Percentiles rank a stretch among this genome's conserved stretches.
phyloP scores from a whole-genome alignment of 2,113 vertebrate genomes.

The Amphilophus citrinellus region DNA sequence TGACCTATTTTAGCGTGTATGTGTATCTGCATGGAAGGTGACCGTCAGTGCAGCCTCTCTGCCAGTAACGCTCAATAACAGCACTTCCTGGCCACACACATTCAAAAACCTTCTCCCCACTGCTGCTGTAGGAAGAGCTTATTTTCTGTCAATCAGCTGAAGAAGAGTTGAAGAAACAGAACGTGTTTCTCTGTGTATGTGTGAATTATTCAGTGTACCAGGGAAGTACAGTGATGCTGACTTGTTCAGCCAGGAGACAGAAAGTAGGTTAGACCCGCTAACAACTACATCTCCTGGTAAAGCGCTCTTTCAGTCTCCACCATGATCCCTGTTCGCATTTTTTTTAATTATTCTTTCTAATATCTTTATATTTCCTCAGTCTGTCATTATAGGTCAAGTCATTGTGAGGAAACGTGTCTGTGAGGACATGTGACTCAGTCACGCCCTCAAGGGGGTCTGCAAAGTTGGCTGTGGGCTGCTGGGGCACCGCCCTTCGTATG shows the following conservation, averaged over 20 bases:
- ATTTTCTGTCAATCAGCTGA: constrained; percentile 56
- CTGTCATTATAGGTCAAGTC: constrained; percentile 47
- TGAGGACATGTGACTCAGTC: constrained; percentile 50
- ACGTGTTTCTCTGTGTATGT: constrained; percentile 36
- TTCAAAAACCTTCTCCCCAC: background rate
- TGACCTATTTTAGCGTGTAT: constrained; percentile 73
- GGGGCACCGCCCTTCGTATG: constrained; percentile 57
- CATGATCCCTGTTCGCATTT: background rate
- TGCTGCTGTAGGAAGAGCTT: constrained; percentile 47
- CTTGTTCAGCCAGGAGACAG: constrained; percentile 71
- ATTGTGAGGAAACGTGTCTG: constrained; percentile 56
- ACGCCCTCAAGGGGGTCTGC: constrained; percentile 57
- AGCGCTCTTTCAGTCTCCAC: background rate
- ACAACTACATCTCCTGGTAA: constrained; percentile 18
- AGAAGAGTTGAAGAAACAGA: constrained; percentile 27
- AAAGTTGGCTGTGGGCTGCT: constrained; percentile 17
- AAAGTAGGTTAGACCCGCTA: constrained; percentile 74
- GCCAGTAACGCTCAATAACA: constrained; percentile 22
- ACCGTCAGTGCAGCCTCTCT: constrained; percentile 51
- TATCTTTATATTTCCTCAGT: background rate
- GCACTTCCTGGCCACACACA: constrained; percentile 53
- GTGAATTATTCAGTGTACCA: constrained; percentile 76
- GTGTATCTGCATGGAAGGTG: constrained; percentile 57
- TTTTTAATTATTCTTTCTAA: background rate
- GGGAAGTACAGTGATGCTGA: constrained; percentile 60